Percentiles rank a stretch among this genome's conserved stretches.
These are phyloP conservation scores for Isotomurus palustris DNA, from an alignment of 2,888 invertebrate species.

Conservation along the genomic window DNA sequence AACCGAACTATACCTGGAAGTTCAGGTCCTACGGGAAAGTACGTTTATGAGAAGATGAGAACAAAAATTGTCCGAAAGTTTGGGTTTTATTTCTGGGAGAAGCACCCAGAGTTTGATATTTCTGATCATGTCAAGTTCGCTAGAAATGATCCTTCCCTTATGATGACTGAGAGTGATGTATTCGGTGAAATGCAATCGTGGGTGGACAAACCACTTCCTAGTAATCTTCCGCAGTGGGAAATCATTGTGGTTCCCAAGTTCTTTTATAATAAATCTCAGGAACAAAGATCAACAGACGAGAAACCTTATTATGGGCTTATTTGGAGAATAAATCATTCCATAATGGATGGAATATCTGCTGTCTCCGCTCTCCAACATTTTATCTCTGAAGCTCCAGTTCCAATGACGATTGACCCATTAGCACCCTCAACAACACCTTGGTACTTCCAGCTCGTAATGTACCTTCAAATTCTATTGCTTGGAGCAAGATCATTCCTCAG, in stretches of 20 bases:
- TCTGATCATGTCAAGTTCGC: conserved; percentile 31
- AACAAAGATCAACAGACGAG: background rate
- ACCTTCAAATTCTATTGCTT: conserved; percentile 20
- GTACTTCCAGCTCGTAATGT: conserved; percentile 4
- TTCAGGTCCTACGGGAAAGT: conserved; percentile 12
- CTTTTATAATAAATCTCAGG: conserved; percentile 5
- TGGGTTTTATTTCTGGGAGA: conserved; percentile 33
- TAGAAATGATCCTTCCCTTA: conserved; percentile 23
- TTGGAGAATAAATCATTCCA: conserved; percentile 26
- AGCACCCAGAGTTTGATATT: conserved; percentile 25
- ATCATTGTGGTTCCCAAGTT: conserved; percentile 35
- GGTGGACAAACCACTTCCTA: conserved; percentile 27
- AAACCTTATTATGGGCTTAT: conserved; percentile 1
- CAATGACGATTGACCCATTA: conserved; percentile 26
- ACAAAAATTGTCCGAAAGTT: conserved; percentile 22
- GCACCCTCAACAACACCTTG: conserved; percentile 9
- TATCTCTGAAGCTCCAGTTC: conserved; percentile 20
- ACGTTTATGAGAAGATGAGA: conserved; percentile 16
- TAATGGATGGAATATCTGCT: conserved; percentile 37
- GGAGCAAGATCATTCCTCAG: conserved; percentile 25
- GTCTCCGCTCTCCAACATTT: conserved; percentile 26
- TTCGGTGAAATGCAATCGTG: conserved; percentile 28
- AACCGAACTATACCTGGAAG: conserved; percentile 7
- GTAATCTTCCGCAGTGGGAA: conserved; percentile 35
- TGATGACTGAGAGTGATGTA: conserved; percentile 28